Evolutionary conservation across 2,113 vertebrate genomes (phyloP), one percentile per base, ranked within the genome.

Genomic region (Antennarius striatus): DNA sequence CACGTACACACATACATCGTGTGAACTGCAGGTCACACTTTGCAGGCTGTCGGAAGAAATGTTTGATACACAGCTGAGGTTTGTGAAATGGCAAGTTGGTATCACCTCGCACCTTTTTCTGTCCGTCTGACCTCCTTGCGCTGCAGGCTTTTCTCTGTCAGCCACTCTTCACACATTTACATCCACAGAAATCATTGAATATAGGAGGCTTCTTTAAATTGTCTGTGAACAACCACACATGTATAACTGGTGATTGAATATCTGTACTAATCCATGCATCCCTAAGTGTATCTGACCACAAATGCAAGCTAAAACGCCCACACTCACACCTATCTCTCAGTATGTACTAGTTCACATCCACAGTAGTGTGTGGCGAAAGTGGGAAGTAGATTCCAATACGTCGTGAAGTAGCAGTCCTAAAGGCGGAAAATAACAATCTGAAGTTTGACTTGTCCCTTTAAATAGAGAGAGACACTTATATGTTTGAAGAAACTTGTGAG

Each of bases 101-200:
- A 46, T 62, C 29, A 17, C 63, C 66, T 66, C 60, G 55, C 73
- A 73, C 54, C 62, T 66, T 48, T 40, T 1, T 17, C n/a, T 55
- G 53, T 14, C 46, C 39, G 11, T 15, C 46, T 47, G 42, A 3
- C 10, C 10, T 30, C 32, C 43, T 59, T 36, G 32, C 22, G 55
- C 16, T 10, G 3, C 55, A 12, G 40, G 46, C 50, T 53, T 47
- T 47, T 58, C 46, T 43, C 45, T 17, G 46, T 47, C 63, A 58
- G 45, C n/a, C 17, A 10, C 22, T 54, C 43, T 73, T 76, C 39
- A 17, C 51, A 49, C 47, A 17, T 53, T 14, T 52, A 13, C 17
- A 17, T 59, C 39, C 11, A 12, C 0, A 0, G 29, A 6, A 0
- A 12, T 39, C 30, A 47, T 3, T 49, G 36, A 49, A 12, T 16